phyloP scores from a whole-genome alignment of 2,797 vertebrate species.

The Sebastiscus tertius region DNA sequence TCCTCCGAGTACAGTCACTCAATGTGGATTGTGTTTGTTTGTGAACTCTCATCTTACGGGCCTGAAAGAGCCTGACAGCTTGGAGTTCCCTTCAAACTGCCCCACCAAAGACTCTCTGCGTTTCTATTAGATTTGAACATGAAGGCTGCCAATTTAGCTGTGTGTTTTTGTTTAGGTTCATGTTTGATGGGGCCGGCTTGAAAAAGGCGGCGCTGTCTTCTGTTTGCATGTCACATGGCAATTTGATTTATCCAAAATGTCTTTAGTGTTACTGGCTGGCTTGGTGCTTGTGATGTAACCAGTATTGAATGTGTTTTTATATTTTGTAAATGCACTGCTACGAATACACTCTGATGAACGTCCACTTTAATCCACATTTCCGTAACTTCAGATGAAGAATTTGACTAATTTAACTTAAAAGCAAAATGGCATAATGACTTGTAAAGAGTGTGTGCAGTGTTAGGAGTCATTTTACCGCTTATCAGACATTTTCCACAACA shows the following conservation, averaged over 20 bases:
- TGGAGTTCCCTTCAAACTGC: constrained; percentile 57
- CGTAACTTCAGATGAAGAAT: neutral
- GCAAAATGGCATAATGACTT: neutral
- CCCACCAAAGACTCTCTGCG: constrained; percentile 62
- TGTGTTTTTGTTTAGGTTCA: constrained; percentile 79
- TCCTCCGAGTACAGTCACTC: constrained; percentile 59
- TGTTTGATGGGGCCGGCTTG: constrained; percentile 70
- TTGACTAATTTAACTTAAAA: constrained; percentile 8
- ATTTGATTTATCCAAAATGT: constrained; percentile 64
- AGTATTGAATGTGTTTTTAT: constrained; percentile 30
- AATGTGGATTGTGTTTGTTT: constrained; percentile 82
- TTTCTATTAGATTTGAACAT: constrained; percentile 75
- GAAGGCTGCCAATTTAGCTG: constrained; percentile 68
- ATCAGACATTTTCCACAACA: constrained; percentile 10
- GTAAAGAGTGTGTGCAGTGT: neutral
- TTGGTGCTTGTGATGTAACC: constrained; percentile 46
- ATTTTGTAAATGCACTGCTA: neutral
- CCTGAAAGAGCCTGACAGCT: constrained; percentile 66
- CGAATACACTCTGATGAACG: neutral
- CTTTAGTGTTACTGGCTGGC: constrained; percentile 45
- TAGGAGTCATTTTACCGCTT: neutral
- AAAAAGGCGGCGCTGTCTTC: constrained; percentile 60
- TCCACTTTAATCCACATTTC: constrained; percentile 19
- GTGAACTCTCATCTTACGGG: constrained; percentile 68
- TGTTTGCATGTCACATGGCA: constrained; percentile 64